Conservation (phyloP, 2,888 invertebrate genomes). For the Tridacna gigas region DNA sequence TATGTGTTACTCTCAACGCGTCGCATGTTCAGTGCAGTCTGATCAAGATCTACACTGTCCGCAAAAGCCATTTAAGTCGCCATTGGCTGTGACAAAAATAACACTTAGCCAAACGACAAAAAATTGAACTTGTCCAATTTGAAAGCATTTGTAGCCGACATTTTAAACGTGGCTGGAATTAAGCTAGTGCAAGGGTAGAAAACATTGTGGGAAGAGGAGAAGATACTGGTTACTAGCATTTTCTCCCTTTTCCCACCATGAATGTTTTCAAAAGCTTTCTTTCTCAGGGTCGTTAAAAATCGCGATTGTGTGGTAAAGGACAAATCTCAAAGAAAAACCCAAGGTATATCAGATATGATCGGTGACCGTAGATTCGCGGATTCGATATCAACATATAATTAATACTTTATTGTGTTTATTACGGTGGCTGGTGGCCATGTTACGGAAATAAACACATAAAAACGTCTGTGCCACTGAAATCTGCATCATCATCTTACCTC, state of each 20-base stretch:
- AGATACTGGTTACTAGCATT: not conserved
- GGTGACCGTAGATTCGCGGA: slow-evolving; percentile 7
- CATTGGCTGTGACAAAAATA: no score
- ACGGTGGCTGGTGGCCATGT: not conserved
- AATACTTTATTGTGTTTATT: not conserved
- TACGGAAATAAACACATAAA: slow-evolving; percentile 18
- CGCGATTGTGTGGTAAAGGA: not conserved
- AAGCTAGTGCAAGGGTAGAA: no score
- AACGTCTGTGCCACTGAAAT: slow-evolving; percentile 16
- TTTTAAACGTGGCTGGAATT: no score
- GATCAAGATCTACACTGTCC: no score
- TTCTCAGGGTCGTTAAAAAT: not conserved
- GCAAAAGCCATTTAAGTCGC: no score
- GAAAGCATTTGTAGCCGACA: no score
- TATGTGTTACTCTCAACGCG: no score
- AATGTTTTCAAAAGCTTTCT: not conserved
- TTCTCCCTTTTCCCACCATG: not conserved
- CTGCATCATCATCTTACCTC: slow-evolving; percentile 7
- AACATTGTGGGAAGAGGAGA: not conserved
- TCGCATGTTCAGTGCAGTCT: no score
- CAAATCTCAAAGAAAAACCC: not conserved
- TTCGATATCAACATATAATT: slow-evolving; percentile 6
- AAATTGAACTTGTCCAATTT: no score
- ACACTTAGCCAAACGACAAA: no score
- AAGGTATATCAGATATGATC: not conserved